Conservation (phyloP, 2,797 vertebrate genomes). For the Ibycter americanus region DNA sequence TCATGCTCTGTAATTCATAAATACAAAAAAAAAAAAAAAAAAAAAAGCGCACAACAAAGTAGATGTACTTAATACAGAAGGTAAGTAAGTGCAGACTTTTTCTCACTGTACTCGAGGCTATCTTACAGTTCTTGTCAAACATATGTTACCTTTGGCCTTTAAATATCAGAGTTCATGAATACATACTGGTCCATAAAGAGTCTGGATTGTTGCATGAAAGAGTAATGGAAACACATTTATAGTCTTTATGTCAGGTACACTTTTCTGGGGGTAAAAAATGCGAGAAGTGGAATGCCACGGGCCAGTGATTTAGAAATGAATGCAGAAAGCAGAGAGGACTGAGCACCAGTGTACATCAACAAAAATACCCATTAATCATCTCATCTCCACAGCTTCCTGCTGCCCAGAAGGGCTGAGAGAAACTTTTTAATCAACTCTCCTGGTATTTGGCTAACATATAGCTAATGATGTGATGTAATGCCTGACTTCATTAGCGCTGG, state of each 20-base stretch:
- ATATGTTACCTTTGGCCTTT: background rate
- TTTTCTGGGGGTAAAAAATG: background rate
- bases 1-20: background rate
- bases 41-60: background rate
- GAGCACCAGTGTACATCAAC: background rate
- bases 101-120: background rate
- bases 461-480: background rate
- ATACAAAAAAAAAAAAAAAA: background rate
- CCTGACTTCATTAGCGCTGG: background rate
- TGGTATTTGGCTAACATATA: background rate
- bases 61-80: background rate
- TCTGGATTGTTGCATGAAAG: background rate
- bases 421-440: background rate
- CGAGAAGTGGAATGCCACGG: background rate
- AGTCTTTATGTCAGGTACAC: background rate
- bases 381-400: background rate
- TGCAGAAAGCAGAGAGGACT: background rate
- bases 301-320: background rate
- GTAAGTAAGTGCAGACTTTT: background rate
- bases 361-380: conserved; percentile 8
- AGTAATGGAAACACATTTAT: background rate
- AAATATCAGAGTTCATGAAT: background rate
- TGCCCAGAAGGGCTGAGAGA: background rate
- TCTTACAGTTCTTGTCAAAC: background rate
- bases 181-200: background rate